Evolutionary conservation across 2,888 invertebrate species (phyloP).

Genomic region (Vanessa cardui): DNA sequence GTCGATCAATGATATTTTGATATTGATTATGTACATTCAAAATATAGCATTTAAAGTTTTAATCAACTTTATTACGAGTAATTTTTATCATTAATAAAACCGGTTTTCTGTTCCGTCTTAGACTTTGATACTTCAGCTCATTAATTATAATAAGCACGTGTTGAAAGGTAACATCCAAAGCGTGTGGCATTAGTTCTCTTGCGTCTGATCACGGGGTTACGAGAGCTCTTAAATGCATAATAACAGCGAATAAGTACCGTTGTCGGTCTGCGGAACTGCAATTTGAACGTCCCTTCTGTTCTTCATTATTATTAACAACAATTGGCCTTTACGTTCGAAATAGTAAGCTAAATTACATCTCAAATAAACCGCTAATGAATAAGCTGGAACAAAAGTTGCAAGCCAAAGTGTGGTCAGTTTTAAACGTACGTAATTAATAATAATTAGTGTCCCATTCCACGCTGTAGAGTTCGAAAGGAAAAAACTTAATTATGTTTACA

Average conservation of each 20-base stretch:
- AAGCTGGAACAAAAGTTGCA: background rate
- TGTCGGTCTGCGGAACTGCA: slow-evolving; percentile 6
- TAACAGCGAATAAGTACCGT: slow-evolving; percentile 12
- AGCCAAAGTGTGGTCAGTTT: background rate
- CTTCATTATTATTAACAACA: slow-evolving; percentile 2
- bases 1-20: too few relatives aligned
- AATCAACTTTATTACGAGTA: too few relatives aligned
- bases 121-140: background rate
- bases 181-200: slow-evolving; percentile 11
- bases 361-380: too few relatives aligned
- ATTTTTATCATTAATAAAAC: background rate
- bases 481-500: too few relatives aligned
- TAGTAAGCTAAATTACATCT: background rate
- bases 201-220: slow-evolving; percentile 12
- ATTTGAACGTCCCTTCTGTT: slow-evolving; percentile 16
- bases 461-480: too few relatives aligned
- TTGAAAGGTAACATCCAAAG: slow-evolving; percentile 1
- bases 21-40: too few relatives aligned
- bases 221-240: slow-evolving; percentile 1
- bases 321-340: background rate
- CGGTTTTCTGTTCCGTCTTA: background rate
- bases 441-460: too few relatives aligned
- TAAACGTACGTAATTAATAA: too few relatives aligned
- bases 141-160: slow-evolving; percentile 9
- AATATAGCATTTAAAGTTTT: too few relatives aligned